phyloP scores from a whole-genome alignment of 23 tunicate genomes.

The Halocynthia roretzi region DNA sequence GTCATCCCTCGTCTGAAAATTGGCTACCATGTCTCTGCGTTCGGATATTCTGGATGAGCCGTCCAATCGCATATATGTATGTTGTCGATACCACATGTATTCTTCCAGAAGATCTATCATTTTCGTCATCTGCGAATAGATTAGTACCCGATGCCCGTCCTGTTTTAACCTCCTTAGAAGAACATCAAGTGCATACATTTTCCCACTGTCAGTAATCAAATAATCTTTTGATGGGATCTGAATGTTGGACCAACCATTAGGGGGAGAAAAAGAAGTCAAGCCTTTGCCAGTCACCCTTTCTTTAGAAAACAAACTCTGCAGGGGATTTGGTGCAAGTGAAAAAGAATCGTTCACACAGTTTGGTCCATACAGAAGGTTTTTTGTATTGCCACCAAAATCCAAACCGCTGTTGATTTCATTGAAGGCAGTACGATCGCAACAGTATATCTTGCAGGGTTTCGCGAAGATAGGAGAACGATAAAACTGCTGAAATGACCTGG shows the following conservation, averaged over 20 bases:
- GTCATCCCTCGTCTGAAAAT: slow-evolving; percentile 55
- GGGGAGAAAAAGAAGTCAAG: neutral
- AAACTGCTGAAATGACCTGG: too few relatives aligned
- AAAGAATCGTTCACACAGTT: too few relatives aligned
- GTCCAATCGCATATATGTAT: slow-evolving; percentile 54
- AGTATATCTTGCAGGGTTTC: neutral
- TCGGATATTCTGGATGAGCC: slow-evolving; percentile 78
- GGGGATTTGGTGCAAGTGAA: neutral
- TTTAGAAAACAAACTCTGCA: neutral
- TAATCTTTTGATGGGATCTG: slow-evolving; percentile 29
- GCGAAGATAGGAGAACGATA: neutral
- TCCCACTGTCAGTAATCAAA: slow-evolving; percentile 68
- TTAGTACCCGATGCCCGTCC: slow-evolving; percentile 69
- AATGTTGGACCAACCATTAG: slow-evolving; percentile 16
- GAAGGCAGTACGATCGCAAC: slow-evolving; percentile 16
- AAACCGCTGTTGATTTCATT: neutral
- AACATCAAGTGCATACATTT: slow-evolving; percentile 66
- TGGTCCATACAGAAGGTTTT: slow-evolving; percentile 1
- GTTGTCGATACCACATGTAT: slow-evolving; percentile 55
- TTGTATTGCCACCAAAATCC: slow-evolving; percentile 1
- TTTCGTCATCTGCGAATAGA: slow-evolving; percentile 85
- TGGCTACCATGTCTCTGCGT: slow-evolving; percentile 84
- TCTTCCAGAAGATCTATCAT: slow-evolving; percentile 87
- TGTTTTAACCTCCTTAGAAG: slow-evolving; percentile 49
- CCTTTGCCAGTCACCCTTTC: neutral